phyloP scores from a whole-genome alignment of 2,888 invertebrate genomes.

The Polyommatus icarus region DNA sequence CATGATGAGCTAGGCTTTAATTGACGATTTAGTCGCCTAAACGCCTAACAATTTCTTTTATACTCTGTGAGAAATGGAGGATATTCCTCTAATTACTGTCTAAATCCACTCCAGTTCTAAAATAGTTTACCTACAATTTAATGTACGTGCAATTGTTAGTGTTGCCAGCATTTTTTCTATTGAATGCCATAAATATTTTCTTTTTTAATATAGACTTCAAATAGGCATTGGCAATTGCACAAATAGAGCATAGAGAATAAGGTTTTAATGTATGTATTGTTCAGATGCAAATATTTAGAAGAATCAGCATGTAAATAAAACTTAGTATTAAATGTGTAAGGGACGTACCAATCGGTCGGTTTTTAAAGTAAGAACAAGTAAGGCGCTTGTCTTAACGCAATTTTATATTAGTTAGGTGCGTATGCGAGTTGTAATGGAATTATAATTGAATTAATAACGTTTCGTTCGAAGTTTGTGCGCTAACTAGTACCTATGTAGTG shows the following conservation, averaged over 20 bases:
- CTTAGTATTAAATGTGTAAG: slow-evolving; percentile 57
- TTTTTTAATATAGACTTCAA: slow-evolving; percentile 38
- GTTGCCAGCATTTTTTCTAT: slow-evolving; percentile 47
- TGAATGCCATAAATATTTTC: slow-evolving; percentile 54
- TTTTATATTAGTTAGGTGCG: slow-evolving; percentile 48
- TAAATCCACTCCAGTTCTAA: slow-evolving; percentile 73
- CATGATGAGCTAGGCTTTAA: slow-evolving; percentile 74
- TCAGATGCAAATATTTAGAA: slow-evolving; percentile 80
- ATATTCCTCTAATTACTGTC: slow-evolving; percentile 65
- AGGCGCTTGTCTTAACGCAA: slow-evolving; percentile 53
- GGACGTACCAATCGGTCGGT: slow-evolving; percentile 62
- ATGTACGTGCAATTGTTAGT: slow-evolving; percentile 75
- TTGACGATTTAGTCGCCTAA: slow-evolving; percentile 52
- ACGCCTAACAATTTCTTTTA: neutral
- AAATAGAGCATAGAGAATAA: slow-evolving; percentile 63
- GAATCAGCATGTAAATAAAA: slow-evolving; percentile 77
- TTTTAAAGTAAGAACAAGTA: slow-evolving; percentile 57
- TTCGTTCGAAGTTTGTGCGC: slow-evolving; percentile 40
- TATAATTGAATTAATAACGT: slow-evolving; percentile 40
- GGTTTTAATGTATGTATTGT: slow-evolving; percentile 79
- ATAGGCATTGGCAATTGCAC: slow-evolving; percentile 69
- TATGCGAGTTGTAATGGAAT: slow-evolving; percentile 42
- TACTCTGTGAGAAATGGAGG: slow-evolving; percentile 35
- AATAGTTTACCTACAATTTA: slow-evolving; percentile 63
- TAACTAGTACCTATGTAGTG: slow-evolving; percentile 43